Percentiles rank a stretch among this genome's conserved stretches.
These are phyloP conservation scores for Leptobrachium ailaonicum DNA, from an alignment of 2,113 vertebrate genomes.

Conservation along the genomic window DNA sequence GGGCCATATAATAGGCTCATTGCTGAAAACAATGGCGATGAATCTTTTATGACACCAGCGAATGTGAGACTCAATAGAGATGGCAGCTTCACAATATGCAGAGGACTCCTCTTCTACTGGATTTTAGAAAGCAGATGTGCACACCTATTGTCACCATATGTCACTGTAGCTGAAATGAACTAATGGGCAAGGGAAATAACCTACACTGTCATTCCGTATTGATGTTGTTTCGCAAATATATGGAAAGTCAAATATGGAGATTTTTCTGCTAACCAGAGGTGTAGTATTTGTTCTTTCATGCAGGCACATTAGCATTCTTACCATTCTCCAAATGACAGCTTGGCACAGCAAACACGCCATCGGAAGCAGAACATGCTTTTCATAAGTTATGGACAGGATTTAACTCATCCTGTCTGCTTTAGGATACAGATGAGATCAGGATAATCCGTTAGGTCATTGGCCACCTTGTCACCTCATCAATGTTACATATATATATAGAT, in stretches of 20 bases:
- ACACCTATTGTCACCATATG: conserved; percentile 51
- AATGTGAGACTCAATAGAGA: conserved; percentile 27
- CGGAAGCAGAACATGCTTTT: not conserved
- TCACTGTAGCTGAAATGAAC: conserved; percentile 44
- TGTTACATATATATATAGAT: too few relatives aligned
- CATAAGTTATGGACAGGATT: not conserved
- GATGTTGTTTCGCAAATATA: conserved; percentile 43
- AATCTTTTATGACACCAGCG: conserved; percentile 40
- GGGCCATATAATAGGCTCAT: conserved; percentile 30
- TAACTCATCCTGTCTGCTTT: too few relatives aligned
- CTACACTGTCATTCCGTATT: conserved; percentile 43
- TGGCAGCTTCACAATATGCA: conserved; percentile 35
- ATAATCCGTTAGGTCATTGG: too few relatives aligned
- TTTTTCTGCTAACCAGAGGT: not conserved
- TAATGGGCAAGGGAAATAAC: conserved; percentile 43
- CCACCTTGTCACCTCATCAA: too few relatives aligned
- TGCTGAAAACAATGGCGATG: conserved; percentile 34
- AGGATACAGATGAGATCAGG: too few relatives aligned
- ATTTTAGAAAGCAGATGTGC: conserved; percentile 46
- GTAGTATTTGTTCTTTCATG: conserved; percentile 1
- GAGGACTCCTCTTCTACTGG: conserved; percentile 3
- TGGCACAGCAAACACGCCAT: not conserved
- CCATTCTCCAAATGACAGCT: not conserved
- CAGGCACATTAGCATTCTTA: not conserved
- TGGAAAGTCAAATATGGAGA: conserved; percentile 20